These are phyloP conservation scores for Tenualosa ilisha DNA, from an alignment of 2,797 vertebrate species.

Conservation along the genomic window DNA sequence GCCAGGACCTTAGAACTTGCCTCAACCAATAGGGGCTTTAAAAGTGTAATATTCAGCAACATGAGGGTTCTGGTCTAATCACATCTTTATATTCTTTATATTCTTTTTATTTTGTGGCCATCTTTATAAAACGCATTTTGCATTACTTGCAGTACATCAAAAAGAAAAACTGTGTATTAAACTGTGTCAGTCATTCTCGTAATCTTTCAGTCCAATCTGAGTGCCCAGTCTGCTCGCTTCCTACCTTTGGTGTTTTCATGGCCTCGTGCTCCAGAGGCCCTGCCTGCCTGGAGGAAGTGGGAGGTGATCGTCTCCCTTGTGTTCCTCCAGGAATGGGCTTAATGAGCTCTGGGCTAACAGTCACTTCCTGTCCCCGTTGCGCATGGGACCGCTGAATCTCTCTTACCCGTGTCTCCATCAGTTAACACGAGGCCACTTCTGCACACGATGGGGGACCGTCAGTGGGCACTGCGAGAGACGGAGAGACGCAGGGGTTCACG, in stretches of 20 bases:
- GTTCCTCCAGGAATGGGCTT: slow-evolving; percentile 51
- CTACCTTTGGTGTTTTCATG: neutral
- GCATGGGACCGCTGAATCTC: slow-evolving; percentile 66
- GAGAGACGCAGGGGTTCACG: slow-evolving; percentile 12
- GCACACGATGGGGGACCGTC: slow-evolving; percentile 19
- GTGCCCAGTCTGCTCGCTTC: neutral
- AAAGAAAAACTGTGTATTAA: too few relatives aligned
- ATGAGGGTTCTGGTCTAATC: too few relatives aligned
- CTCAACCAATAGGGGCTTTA: too few relatives aligned
- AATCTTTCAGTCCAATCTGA: neutral
- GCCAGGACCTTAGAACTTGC: too few relatives aligned
- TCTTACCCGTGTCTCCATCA: slow-evolving; percentile 75
- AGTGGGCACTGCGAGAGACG: slow-evolving; percentile 51
- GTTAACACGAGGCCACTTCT: slow-evolving; percentile 62
- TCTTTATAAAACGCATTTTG: too few relatives aligned
- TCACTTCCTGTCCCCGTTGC: slow-evolving; percentile 59
- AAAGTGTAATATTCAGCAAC: too few relatives aligned
- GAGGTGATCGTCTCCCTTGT: slow-evolving; percentile 28
- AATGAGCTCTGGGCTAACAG: slow-evolving; percentile 49
- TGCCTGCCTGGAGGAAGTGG: neutral
- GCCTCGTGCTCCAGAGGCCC: too few relatives aligned
- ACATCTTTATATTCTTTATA: too few relatives aligned
- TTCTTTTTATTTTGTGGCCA: too few relatives aligned
- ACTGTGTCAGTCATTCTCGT: neutral
- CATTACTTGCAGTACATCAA: too few relatives aligned